Evolutionary conservation across 2,113 vertebrate genomes (phyloP), one percentile per base, ranked within the genome.

Genomic region (Ranitomeya variabilis): DNA sequence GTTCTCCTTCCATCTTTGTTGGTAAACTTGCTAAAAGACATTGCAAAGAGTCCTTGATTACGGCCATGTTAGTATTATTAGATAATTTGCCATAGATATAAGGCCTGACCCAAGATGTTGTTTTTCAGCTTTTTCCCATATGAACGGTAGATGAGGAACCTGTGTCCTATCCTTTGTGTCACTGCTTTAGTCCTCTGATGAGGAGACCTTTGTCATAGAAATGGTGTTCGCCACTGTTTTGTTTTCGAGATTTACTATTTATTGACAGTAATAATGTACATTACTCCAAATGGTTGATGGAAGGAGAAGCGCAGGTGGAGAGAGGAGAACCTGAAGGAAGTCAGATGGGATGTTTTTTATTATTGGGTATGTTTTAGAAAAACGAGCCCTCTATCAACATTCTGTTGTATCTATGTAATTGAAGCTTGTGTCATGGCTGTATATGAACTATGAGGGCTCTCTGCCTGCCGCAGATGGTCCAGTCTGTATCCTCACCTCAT

Each of bases 391-490:
- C 74, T 88, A 76, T 91, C 54, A 92, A 92, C 90, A 89, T 94
- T 91, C 92, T 95, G 93, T 96, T 95, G 95, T 95, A 95, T 95
- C 94, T 95, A 95, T 96, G 95, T 96, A 94, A 95, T 95, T 95
- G 95, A 96, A 94, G 94, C 96, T 96, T 94, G 94, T 96, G 95
- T 97, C 96, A 96, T 97, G 95, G 95, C 95, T 97, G 96, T 97
- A 95, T 95, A 94, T 96, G 94, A 94, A 96, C 93, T 94, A 94
- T 77, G 95, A 92, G 89, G 95, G 94, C 96, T 96, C 97, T 96
- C 95, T 97, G 96, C 95, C 94, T 97, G 95, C 96, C 96, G 97
- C 97, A 95, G 94, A 96, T 97, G 97, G 98, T 99, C 97, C 95
- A 96, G 94, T 96, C 95, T 94, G 94, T 95, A 96, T 95, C 95